Evolutionary conservation across 1,140 invertebrate genomes (phyloP), one percentile per base, ranked within the genome.

Genomic region (Nebria ingens): DNA sequence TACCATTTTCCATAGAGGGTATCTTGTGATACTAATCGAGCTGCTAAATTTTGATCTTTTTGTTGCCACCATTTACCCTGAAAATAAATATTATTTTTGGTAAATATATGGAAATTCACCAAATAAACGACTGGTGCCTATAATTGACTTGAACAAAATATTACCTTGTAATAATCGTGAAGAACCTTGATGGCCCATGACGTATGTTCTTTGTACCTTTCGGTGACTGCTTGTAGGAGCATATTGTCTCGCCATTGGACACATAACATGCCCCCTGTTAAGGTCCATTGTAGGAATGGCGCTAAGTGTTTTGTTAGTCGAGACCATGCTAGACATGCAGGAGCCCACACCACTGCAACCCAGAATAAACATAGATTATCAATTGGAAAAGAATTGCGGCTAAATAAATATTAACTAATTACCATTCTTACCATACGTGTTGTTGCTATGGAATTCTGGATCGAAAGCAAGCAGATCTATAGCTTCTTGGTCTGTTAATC

Each of bases 401-500:
- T 45, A 42, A 54, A 17, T 21, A 15, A 6, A 54, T 22, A 52
- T 40, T 23, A 15, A 22, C n/a, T 53, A 21, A n/a, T 45, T n/a
- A n/a, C n/a, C n/a, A n/a, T n/a, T 12, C 17, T 56, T 67, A 84
- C 82, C 69, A 68, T 82, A 79, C 58, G 81, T 83, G 50, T 76
- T 76, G 52, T 75, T 73, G 56, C 78, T 82, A 64, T 85, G 80
- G 52, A 87, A 86, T 51, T 74, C 73, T n/a, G 82, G 76, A 66
- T 87, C 82, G 56, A 81, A 76, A 1, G 85, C 83, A 21, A 89
- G 62, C 15, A 89, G 69, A 68, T 89, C 86, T 58, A 87, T 68
- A 68, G 88, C 80, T 71, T 89, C 87, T 2, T 80, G 82, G 62
- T 85, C 82, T 12, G 80, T 79, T n/a, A 89, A 69, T 0, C 87